Percentiles rank a stretch among this genome's conserved stretches.
Evolutionary conservation across 1,140 invertebrate species (phyloP).

Genomic region (Drosophila nebulosa): DNA sequence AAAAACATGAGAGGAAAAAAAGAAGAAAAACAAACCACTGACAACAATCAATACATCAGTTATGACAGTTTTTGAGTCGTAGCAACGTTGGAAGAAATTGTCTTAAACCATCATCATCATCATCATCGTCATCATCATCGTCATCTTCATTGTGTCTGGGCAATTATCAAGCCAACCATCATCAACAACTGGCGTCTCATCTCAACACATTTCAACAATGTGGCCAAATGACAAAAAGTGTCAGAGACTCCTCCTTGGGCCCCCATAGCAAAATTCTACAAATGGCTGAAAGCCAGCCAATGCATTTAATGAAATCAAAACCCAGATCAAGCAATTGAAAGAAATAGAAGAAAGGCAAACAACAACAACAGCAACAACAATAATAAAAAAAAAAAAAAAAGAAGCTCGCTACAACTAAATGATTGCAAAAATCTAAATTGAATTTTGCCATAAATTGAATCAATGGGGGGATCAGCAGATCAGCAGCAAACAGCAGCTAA

Average conservation of each 20-base stretch:
- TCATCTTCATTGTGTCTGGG: conserved; percentile 12
- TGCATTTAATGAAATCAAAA: conserved; percentile 71
- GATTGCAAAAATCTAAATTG: conserved; percentile 77
- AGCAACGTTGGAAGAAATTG: conserved; percentile 24
- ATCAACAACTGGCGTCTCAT: conserved; percentile 45
- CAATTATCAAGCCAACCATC: conserved; percentile 45
- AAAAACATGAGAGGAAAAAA: background rate
- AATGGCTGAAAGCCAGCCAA: conserved; percentile 47
- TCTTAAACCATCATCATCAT: background rate
- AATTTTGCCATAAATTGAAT: conserved; percentile 73
- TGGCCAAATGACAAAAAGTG: conserved; percentile 41
- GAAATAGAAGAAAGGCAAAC: background rate
- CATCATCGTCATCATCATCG: background rate
- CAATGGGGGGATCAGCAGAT: conserved; percentile 32
- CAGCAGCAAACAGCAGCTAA: conserved; percentile 38
- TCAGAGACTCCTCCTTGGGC: background rate
- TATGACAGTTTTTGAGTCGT: conserved; percentile 69
- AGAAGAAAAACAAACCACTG: conserved; percentile 33
- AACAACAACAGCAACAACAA: background rate
- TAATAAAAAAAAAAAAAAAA: conserved; percentile 23
- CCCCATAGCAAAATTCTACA: conserved; percentile 34
- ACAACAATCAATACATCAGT: conserved; percentile 77
- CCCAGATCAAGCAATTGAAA: conserved; percentile 40
- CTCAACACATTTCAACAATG: conserved; percentile 58
- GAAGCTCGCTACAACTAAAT: conserved; percentile 63